These are phyloP conservation scores for Entomobrya proxima DNA, from an alignment of 2,888 invertebrate species.

Conservation along the genomic window DNA sequence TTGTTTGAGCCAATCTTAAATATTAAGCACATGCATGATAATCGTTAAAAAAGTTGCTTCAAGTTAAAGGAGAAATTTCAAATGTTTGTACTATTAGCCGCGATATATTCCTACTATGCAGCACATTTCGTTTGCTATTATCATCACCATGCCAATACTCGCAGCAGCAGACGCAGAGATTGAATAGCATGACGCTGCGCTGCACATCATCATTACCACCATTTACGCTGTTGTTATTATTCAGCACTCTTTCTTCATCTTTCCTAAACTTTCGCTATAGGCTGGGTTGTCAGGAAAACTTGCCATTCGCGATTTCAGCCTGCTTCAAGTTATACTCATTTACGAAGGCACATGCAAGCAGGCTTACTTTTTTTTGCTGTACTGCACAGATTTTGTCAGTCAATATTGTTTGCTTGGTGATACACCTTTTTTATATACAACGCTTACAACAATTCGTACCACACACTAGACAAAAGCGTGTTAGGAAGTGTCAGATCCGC, in stretches of 20 bases:
- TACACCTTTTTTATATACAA: too few species aligned
- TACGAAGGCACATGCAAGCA: neutral
- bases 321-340: slow-evolving; percentile 25
- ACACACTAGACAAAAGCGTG: neutral
- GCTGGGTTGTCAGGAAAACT: neutral
- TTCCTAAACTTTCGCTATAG: neutral
- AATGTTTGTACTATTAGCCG: neutral
- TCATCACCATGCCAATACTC: neutral
- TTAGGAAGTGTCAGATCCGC: neutral
- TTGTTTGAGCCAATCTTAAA: neutral
- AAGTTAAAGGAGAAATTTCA: neutral
- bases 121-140: neutral
- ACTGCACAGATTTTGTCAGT: too few species aligned
- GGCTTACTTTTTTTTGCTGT: neutral
- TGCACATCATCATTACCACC: slow-evolving; percentile 34
- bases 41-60: neutral
- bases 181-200: slow-evolving; percentile 38
- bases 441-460: neutral
- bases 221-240: slow-evolving; percentile 1
- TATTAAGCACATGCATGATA: neutral
- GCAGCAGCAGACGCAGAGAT: neutral
- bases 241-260: neutral
- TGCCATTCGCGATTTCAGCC: slow-evolving; percentile 37
- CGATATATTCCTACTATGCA: neutral
- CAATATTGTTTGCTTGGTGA: neutral